Base-by-base conservation (phyloP, 2,888 invertebrate species). In the Nymphalis c-album region DNA sequence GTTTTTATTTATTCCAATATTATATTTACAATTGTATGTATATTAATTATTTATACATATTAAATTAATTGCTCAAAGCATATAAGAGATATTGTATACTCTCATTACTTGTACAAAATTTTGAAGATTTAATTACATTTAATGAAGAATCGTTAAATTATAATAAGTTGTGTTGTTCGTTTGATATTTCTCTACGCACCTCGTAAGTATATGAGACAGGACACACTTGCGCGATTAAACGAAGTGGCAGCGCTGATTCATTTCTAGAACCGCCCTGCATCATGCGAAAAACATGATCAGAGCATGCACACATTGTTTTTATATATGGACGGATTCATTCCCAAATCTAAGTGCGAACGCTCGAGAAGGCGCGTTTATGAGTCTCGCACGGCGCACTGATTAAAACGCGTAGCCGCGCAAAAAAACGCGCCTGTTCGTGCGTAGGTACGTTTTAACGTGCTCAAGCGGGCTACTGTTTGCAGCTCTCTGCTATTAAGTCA, bases 41-140 rank as follows among this genome's bases (percentile, higher is more conserved):
- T 31, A 61, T 50, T 22, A 60, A 22, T 60, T 47, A 17, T 48
- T 18, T 55, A 51, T 48, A 46, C 60, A 63, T 51, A 40, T 63
- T 63, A 26, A 46, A 69, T 58, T 64, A 61, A 47, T 69, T 69
- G 69, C 71, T 71, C 69, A 67, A 71, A 71, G 66, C 69, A 67
- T 64, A 45, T 63, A 57, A 66, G 58, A 58, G 46, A 50, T 63
- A 45, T 62, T 50, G 51, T 64, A 40, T 69, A 67, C 63, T 62
- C 22, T 64, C 61, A 70, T 67, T 61, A 69, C 53, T 67, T 69
- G 71, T 71, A 71, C 71, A 69, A 64, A 67, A 31, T 51, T 69
- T 69, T 66, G 58, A 50, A 60, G 45, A 60, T 62, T 58, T 51
- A 67, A 58, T 55, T 64, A 68, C 26, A 55, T 40, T 46, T 65